Evolutionary conservation across 2,113 vertebrate species (phyloP).

Genomic region (Paramisgurnus dabryanus): DNA sequence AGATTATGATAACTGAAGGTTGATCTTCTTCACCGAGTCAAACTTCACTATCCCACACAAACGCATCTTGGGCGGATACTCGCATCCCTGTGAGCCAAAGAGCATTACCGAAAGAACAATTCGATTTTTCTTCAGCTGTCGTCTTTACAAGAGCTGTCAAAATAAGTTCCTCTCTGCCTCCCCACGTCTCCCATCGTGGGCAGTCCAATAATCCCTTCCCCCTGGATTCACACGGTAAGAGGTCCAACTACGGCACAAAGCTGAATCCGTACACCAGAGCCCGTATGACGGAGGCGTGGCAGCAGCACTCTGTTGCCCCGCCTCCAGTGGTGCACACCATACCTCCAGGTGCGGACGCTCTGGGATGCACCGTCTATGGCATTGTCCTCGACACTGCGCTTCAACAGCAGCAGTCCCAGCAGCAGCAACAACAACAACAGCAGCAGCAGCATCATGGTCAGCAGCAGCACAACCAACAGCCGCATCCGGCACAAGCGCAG

Average conservation of each 20-base stretch:
- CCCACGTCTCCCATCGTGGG: conserved; percentile 45
- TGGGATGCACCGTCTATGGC: conserved; percentile 94
- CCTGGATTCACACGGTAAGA: conserved; percentile 59
- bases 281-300: conserved; percentile 80
- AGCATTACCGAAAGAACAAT: not conserved
- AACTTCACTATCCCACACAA: not conserved
- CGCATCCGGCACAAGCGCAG: conserved; percentile 65
- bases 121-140: conserved; percentile 34
- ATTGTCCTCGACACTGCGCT: conserved; percentile 87
- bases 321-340: conserved; percentile 88
- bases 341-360: conserved; percentile 77
- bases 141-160: conserved; percentile 60
- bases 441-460: conserved; percentile 69
- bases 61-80: conserved; percentile 16
- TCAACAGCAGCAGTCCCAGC: conserved; percentile 77
- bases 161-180: conserved; percentile 66
- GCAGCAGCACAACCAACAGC: conserved; percentile 67
- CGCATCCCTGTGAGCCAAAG: not conserved
- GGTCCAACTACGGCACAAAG: conserved; percentile 69
- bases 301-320: conserved; percentile 82
- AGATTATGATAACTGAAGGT: not conserved
- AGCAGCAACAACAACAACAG: conserved; percentile 70
- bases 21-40: not conserved
- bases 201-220: conserved; percentile 51
- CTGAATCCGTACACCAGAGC: conserved; percentile 75